Base-by-base conservation (phyloP, 2,888 invertebrate genomes). In the Chrysomela aeneicollis region DNA sequence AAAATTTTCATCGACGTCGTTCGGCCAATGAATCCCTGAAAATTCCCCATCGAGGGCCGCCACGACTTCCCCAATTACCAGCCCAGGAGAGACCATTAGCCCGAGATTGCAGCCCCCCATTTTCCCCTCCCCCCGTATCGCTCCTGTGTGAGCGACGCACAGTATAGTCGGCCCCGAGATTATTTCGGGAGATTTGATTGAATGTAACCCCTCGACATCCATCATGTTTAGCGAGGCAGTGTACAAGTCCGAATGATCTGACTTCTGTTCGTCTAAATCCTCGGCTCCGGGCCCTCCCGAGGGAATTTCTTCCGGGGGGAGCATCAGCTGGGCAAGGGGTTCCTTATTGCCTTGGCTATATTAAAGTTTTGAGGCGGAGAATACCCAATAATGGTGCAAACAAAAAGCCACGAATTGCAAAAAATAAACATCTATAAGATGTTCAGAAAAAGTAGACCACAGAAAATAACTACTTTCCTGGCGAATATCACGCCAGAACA, bases 181-280 rank as follows among this genome's bases (percentile, higher is more conserved):
- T 77, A 76, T 76, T 76, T 77, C 75, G 71, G 73, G 73, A 75
- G 74, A 76, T 77, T 77, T 77, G 77, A 77, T 77, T 76, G 77
- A 77, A 77, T 77, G 76, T 73, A 74, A 73, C 76, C 77, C 76
- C 74, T 72, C 72, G 75, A 71, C 77, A 77, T 77, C 77, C 76
- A 76, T 77, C 77, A 77, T 77, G 77, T 77, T 77, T 76, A 76
- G 75, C 72, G 73, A 74, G 74, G 73, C 74, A 71, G 76, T 74
- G 75, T 74, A 76, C 75, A 73, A 74, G 73, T 76, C 74, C 75
- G 74, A 77, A 76, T 76, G 76, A 76, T 76, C 76, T 77, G 77
- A 77, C 76, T 77, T 76, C 77, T 77, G 77, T 76, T 76, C 73
- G 73, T 73, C 76, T 74, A 76, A 76, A 77, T 77, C 76, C 74